phyloP scores from a whole-genome alignment of 2,888 invertebrate species.

The Plebejus argus region DNA sequence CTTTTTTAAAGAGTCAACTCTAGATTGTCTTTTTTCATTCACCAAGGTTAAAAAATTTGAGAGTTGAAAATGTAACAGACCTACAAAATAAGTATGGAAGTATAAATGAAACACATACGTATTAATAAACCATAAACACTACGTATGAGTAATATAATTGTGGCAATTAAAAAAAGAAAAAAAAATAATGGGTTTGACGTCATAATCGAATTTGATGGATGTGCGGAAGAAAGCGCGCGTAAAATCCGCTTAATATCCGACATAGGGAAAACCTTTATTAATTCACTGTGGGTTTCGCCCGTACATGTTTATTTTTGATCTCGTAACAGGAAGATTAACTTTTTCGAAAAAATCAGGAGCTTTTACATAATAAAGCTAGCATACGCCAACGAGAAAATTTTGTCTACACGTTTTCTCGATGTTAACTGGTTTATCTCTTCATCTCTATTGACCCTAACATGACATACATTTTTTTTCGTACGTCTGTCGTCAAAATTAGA shows the following conservation, averaged over 20 bases:
- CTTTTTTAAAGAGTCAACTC: no score
- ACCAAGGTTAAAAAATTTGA: no score
- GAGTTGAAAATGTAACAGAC: background rate
- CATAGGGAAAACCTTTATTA: background rate
- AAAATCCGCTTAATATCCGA: constrained; percentile 4
- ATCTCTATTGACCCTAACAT: no score
- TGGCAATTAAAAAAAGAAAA: background rate
- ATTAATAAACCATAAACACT: background rate
- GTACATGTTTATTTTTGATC: background rate
- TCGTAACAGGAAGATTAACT: background rate
- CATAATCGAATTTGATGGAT: background rate
- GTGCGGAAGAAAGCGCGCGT: constrained; percentile 4
- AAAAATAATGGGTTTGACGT: background rate
- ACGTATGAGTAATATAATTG: background rate
- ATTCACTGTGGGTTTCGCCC: constrained; percentile 5
- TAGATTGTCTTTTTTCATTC: no score
- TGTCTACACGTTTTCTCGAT: no score
- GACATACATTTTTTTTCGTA: no score
- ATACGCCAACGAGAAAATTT: no score
- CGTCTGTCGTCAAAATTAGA: no score
- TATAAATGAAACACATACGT: background rate
- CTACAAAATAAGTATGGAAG: background rate
- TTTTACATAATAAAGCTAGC: background rate
- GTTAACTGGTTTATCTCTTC: no score
- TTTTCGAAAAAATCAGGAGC: background rate